These are phyloP conservation scores for Papilio xuthus DNA, from an alignment of 1,140 invertebrate species.

Conservation along the genomic window DNA sequence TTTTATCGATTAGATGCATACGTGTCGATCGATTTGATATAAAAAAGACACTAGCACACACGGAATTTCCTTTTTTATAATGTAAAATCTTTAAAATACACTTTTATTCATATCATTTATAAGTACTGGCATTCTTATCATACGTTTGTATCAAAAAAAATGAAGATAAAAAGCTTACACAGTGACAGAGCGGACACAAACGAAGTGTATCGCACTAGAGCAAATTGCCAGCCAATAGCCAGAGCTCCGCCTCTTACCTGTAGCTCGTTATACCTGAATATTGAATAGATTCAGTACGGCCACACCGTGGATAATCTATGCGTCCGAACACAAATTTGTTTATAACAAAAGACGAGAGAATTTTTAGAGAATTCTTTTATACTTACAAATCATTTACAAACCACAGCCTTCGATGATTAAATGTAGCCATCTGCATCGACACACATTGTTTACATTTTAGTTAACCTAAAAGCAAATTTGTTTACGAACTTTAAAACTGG, in stretches of 20 bases:
- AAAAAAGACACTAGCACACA: no score
- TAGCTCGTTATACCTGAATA: conserved; percentile 70
- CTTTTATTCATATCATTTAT: background rate
- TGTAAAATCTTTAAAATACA: background rate
- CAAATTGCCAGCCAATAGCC: conserved; percentile 70
- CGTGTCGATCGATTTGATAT: no score
- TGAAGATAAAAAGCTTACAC: background rate
- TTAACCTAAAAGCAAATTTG: no score
- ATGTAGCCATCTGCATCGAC: no score
- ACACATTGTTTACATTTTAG: no score
- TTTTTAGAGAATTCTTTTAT: background rate
- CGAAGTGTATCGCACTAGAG: conserved; percentile 42
- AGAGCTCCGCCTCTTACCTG: conserved; percentile 68
- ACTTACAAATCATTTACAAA: background rate
- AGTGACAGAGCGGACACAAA: conserved; percentile 39
- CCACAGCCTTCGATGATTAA: no score
- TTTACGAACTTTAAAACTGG: no score
- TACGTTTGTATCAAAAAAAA: background rate
- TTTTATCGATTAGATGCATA: background rate
- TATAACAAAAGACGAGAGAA: conserved; percentile 39
- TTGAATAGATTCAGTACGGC: conserved; percentile 57
- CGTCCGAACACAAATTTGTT: conserved; percentile 37
- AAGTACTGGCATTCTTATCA: background rate
- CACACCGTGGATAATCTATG: conserved; percentile 39
- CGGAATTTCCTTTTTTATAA: background rate